These are phyloP conservation scores for Oikopleura dioica DNA, from an alignment of 23 tunicate genomes.

Conservation along the genomic window DNA sequence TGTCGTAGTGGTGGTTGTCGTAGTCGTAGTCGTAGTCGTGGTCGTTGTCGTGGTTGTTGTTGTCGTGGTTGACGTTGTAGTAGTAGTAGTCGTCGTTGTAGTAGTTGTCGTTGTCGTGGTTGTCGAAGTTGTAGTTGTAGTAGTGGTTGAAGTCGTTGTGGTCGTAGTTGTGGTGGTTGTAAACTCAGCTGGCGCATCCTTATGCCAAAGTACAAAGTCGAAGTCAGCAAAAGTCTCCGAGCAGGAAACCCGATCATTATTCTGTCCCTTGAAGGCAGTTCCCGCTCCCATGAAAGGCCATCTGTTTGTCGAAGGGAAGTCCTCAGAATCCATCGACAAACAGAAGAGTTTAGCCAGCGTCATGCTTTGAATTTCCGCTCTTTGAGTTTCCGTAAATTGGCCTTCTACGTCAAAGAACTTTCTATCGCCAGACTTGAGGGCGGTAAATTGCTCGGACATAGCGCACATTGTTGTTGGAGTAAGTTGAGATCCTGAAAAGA, in stretches of 20 bases:
- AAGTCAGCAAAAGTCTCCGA: background rate
- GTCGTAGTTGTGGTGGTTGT: constrained; percentile 6
- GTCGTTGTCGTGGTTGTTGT: constrained; percentile 9
- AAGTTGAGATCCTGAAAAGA: background rate
- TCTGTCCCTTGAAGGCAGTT: background rate
- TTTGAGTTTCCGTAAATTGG: background rate
- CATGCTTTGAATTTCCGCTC: background rate
- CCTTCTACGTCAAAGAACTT: background rate
- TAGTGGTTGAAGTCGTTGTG: background rate
- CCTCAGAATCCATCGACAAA: background rate
- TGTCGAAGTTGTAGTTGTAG: constrained; percentile 1
- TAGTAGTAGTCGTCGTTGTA: constrained; percentile 9
- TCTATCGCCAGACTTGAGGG: background rate
- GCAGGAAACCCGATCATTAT: background rate
- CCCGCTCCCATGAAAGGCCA: background rate
- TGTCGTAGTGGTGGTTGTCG: constrained; percentile 6
- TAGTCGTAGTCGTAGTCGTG: constrained; percentile 12
- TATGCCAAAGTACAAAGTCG: background rate
- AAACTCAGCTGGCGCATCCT: too few relatives aligned
- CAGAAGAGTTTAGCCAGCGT: background rate
- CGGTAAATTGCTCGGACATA: background rate
- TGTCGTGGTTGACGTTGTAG: constrained; percentile 1
- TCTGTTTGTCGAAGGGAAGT: background rate
- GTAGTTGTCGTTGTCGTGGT: constrained; percentile 6
- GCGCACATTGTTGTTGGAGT: background rate